These are phyloP conservation scores for Seison nebaliae DNA, from an alignment of 1,140 invertebrate species.

Conservation along the genomic window DNA sequence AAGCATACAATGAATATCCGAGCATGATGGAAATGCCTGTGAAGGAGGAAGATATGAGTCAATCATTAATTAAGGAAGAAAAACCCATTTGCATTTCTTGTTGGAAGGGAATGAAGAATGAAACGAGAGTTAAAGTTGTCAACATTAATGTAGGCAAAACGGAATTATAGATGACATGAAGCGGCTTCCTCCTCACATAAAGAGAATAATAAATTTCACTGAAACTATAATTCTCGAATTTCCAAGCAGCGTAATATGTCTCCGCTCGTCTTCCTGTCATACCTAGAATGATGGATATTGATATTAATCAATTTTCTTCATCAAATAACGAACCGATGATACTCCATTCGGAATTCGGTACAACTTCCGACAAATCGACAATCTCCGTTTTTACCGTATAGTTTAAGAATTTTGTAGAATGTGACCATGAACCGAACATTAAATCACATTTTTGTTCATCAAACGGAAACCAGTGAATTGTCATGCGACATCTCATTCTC, in stretches of 20 bases:
- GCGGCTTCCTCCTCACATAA: constrained; percentile 5
- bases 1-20: constrained; percentile 7
- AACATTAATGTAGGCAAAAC: constrained; percentile 11
- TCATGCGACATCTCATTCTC: constrained; percentile 11
- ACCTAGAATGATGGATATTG: too few relatives aligned
- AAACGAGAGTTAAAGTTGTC: constrained; percentile 5
- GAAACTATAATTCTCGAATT: constrained; percentile 7
- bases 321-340: constrained; percentile 2
- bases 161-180: constrained; percentile 10
- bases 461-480: constrained; percentile 12
- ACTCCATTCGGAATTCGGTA: constrained; percentile 10
- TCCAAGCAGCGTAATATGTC: constrained; percentile 7
- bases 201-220: constrained; percentile 7
- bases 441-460: constrained; percentile 9
- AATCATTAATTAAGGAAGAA: background rate
- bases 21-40: constrained; percentile 11
- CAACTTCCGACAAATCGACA: constrained; percentile 7
- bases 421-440: constrained; percentile 8
- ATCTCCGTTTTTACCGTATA: constrained; percentile 9
- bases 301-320: too few relatives aligned
- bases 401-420: constrained; percentile 6
- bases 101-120: constrained; percentile 12
- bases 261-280: too few relatives aligned
- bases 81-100: constrained; percentile 12
- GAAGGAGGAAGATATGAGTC: background rate